Percentiles rank a stretch among this genome's conserved stretches.
phyloP scores from a whole-genome alignment of 2,888 invertebrate genomes.

The Pasiphila rectangulata region DNA sequence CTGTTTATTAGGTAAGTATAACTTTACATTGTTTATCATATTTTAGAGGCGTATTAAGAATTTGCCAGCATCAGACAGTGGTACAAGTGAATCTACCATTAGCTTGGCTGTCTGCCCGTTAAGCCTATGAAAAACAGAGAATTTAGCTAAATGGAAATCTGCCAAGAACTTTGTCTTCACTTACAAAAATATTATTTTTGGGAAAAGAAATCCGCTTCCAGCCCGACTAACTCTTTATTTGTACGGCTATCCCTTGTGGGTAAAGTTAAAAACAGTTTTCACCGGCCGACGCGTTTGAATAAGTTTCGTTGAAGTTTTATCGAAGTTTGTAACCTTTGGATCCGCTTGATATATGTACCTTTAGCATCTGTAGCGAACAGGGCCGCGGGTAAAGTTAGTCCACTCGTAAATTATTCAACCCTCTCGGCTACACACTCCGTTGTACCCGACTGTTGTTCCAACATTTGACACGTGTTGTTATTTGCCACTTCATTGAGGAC shows the following conservation, averaged over 20 bases:
- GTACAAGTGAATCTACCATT: slow-evolving; percentile 30
- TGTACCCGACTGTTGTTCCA: slow-evolving; percentile 55
- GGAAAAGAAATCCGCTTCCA: slow-evolving; percentile 58
- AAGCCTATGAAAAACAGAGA: slow-evolving; percentile 39
- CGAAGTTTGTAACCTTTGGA: slow-evolving; percentile 66
- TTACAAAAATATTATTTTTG: slow-evolving; percentile 51
- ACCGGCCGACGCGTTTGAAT: slow-evolving; percentile 63
- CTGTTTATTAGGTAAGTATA: too few relatives aligned
- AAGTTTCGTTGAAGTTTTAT: slow-evolving; percentile 59
- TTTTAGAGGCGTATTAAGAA: not conserved
- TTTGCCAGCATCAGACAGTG: slow-evolving; percentile 5
- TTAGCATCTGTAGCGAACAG: slow-evolving; percentile 56
- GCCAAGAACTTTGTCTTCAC: slow-evolving; percentile 43
- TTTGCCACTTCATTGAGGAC: slow-evolving; percentile 11
- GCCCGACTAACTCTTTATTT: slow-evolving; percentile 72
- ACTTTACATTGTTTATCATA: too few relatives aligned
- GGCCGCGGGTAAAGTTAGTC: slow-evolving; percentile 65
- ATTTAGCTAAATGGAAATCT: slow-evolving; percentile 46
- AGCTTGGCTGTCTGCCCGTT: slow-evolving; percentile 44
- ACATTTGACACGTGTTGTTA: slow-evolving; percentile 50
- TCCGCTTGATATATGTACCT: slow-evolving; percentile 70
- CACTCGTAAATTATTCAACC: slow-evolving; percentile 77
- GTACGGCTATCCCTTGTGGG: slow-evolving; percentile 65
- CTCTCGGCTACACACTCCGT: slow-evolving; percentile 56
- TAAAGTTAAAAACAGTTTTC: slow-evolving; percentile 77